phyloP scores from a whole-genome alignment of 2,113 vertebrate species.

The Sitta europaea region DNA sequence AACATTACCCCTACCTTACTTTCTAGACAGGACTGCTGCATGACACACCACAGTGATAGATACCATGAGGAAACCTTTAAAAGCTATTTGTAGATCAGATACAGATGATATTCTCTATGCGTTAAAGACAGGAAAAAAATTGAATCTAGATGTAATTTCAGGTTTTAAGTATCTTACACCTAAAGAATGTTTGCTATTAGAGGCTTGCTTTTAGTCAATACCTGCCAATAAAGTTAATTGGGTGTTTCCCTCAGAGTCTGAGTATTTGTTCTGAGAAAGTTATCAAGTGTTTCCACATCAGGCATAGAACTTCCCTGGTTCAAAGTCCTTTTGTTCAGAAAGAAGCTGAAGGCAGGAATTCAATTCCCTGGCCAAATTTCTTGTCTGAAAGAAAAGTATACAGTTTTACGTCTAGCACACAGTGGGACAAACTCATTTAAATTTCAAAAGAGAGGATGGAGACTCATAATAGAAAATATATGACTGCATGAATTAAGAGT shows the following conservation, averaged over 20 bases:
- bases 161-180: not conserved
- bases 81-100: not conserved
- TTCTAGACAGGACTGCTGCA: not conserved
- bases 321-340: not conserved
- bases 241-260: not conserved
- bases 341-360: not conserved
- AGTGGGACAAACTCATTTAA: not conserved
- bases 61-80: not conserved
- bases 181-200: not conserved
- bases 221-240: not conserved
- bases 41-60: not conserved
- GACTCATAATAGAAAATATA: not conserved
- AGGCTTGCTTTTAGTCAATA: not conserved
- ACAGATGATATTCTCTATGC: not conserved
- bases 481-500: not conserved
- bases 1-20: not conserved
- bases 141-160: not conserved
- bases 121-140: not conserved
- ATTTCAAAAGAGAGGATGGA: not conserved
- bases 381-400: not conserved
- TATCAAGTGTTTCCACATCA: not conserved
- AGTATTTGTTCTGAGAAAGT: not conserved
- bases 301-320: not conserved
- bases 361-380: not conserved
- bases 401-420: not conserved